These are phyloP conservation scores for Pseudochaenichthys georgianus DNA, from an alignment of 2,797 vertebrate species.

Conservation along the genomic window DNA sequence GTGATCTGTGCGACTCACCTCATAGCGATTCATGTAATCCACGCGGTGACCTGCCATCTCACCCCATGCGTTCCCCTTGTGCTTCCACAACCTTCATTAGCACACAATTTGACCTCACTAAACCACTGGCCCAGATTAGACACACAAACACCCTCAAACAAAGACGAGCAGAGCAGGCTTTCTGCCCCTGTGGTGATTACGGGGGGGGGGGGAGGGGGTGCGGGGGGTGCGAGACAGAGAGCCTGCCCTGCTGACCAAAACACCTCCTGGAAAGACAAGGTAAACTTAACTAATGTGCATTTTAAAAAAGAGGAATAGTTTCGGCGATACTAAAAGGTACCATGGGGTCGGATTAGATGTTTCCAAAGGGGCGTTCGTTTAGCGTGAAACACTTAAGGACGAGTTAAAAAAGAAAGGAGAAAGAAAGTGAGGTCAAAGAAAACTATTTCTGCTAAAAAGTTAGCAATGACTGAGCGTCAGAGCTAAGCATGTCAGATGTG, in stretches of 20 bases:
- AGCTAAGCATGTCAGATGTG: no score
- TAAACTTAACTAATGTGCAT: no score
- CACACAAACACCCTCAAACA: conserved; percentile 44
- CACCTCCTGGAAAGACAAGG: no score
- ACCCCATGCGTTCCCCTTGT: conserved; percentile 37
- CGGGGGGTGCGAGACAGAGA: conserved; percentile 32
- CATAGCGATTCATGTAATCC: not conserved
- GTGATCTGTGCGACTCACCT: conserved; percentile 16
- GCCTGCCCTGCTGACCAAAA: conserved; percentile 24
- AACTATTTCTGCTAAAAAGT: no score
- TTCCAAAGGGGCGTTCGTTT: no score
- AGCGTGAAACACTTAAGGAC: no score
- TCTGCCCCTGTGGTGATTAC: conserved; percentile 8
- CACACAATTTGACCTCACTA: conserved; percentile 46
- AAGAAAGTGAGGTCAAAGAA: no score
- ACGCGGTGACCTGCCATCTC: conserved; percentile 7
- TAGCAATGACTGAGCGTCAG: no score
- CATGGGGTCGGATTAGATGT: no score
- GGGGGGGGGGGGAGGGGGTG: not conserved
- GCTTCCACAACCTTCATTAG: conserved; percentile 9
- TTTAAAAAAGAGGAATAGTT: no score
- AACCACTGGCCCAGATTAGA: conserved; percentile 60
- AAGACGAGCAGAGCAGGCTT: conserved; percentile 52
- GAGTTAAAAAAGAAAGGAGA: no score
- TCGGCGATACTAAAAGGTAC: no score